A percentile compares a stretch with the other conserved stretches of the same genome.
phyloP scores from a whole-genome alignment of 2,797 vertebrate species.

The Xiphophorus birchmanni region DNA sequence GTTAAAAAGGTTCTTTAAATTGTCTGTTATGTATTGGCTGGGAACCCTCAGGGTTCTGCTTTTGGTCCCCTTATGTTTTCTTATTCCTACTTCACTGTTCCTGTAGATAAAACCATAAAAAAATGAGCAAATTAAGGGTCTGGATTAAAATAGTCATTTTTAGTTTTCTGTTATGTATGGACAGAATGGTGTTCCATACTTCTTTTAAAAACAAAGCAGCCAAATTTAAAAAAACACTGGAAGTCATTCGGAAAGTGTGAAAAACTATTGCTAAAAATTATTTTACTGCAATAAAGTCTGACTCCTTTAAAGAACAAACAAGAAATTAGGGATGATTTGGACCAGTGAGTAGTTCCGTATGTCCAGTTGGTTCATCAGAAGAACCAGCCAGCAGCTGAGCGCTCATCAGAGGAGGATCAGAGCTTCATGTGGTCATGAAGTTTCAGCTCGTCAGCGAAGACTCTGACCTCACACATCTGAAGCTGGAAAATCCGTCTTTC shows the following conservation, averaged over 20 bases:
- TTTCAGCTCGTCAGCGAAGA: too few species aligned
- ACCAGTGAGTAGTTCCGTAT: background rate
- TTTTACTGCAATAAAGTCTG: background rate
- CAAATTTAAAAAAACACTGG: background rate
- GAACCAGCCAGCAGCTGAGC: background rate
- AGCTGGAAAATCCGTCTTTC: slow-evolving; percentile 92
- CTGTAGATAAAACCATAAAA: background rate
- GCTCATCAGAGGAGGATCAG: background rate
- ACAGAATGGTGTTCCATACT: background rate
- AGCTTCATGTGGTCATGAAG: background rate
- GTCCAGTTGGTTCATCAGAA: background rate
- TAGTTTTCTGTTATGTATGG: background rate
- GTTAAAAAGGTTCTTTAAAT: background rate
- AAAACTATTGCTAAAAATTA: background rate
- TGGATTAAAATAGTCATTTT: background rate
- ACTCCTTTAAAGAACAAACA: background rate
- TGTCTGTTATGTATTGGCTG: background rate
- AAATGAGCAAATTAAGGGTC: background rate
- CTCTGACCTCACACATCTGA: slow-evolving; percentile 92
- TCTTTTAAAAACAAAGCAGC: background rate
- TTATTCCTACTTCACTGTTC: background rate
- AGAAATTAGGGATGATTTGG: background rate
- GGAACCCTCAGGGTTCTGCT: background rate
- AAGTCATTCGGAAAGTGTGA: background rate
- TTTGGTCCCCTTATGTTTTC: background rate